Base-by-base conservation (phyloP, 2,888 invertebrate genomes). In the Zele albiditarsus region DNA sequence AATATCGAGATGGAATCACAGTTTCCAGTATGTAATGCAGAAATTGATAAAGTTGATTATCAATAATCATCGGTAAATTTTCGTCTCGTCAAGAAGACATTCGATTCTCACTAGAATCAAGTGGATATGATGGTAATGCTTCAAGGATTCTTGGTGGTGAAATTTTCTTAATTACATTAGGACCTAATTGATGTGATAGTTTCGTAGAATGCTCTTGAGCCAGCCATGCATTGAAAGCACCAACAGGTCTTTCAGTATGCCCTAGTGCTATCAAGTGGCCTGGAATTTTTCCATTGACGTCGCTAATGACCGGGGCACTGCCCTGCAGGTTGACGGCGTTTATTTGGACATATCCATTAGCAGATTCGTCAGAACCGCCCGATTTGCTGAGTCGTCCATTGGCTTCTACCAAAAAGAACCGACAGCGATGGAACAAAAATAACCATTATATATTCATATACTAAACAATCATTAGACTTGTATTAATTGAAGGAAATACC, bases 131-230 rank as follows among this genome's bases (percentile, higher is more conserved):
- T 0, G 89, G 89, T 67, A 89, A 73, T 16, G 89, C 89, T 76
- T 89, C 88, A 60, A 89, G 80, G 20, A 89, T 83, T 57, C 89
- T 77, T 3, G 89, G 89, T n/a, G 86, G 89, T n/a, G 86, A 88
- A 74, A 84, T 83, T 76, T 82, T 86, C 73, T 83, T 86, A 3
- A 79, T 38, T 3, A 73, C 78, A 33, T 76, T 79, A 63, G 53
- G 69, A 25, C 57, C 66, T 25, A 77, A 79, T 72, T 77, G 79
- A 16, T 28, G 38, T 1, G 77, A 73, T 0, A 70, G 70, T 63
- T 72, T 78, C 3, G 38, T 10, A 0, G 65, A 53, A 23, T 72
- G 80, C 0, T 85, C 86, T 3, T 86, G 86, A 33, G 60, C 70
- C 31, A 84, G 72, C 88, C 89, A 89, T 16, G 83, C 83, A 53